These are phyloP conservation scores for Helobdella robusta DNA, from an alignment of 2,888 invertebrate species.

Conservation along the genomic window DNA sequence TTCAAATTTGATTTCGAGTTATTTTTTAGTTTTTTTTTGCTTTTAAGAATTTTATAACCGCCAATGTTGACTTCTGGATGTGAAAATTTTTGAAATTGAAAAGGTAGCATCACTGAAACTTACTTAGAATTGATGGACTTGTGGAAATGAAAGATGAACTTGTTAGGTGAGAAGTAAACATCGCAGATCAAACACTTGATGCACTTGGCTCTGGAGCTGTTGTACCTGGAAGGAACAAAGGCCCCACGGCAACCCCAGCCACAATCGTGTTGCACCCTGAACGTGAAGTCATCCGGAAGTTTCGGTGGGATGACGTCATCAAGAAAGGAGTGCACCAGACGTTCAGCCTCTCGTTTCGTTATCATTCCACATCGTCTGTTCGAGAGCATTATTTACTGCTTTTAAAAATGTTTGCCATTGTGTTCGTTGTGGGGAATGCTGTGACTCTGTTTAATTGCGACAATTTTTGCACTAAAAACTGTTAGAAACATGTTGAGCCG, in stretches of 20 bases:
- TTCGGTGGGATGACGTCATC: slow-evolving; percentile 57
- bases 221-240: slow-evolving; percentile 51
- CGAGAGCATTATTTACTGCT: not conserved
- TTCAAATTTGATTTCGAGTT: no score
- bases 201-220: slow-evolving; percentile 79
- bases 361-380: slow-evolving; percentile 70
- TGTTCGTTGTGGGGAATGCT: no score
- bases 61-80: no score
- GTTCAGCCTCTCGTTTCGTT: slow-evolving; percentile 73
- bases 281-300: slow-evolving; percentile 88
- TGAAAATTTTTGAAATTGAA: no score
- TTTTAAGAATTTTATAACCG: no score
- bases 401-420: no score
- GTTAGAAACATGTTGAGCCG: no score
- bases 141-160: slow-evolving; percentile 96
- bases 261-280: slow-evolving; percentile 82
- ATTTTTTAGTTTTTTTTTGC: not conserved
- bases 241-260: slow-evolving; percentile 81
- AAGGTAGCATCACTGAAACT: no score
- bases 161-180: slow-evolving; percentile 94
- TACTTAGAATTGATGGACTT: slow-evolving; percentile 45
- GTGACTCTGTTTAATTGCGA: no score
- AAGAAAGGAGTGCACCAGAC: slow-evolving; percentile 88
- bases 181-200: slow-evolving; percentile 87
- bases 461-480: no score